Base-by-base conservation (phyloP, 2,113 vertebrate genomes). In the Lontra canadensis region DNA sequence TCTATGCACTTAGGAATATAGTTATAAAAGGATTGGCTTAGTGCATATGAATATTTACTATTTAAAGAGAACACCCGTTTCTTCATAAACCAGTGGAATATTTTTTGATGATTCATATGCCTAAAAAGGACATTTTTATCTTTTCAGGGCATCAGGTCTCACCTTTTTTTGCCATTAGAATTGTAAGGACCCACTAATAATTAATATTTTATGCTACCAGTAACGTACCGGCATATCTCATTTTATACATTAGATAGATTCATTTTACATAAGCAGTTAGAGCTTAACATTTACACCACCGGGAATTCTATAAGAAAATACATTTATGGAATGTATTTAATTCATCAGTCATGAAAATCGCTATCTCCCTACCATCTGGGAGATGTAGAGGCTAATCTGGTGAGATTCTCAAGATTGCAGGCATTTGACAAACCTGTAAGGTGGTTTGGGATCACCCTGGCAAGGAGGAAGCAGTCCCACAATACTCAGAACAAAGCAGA, bases 11-110 rank as follows among this genome's bases (percentile, higher is more conserved):
- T 85, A 57, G 74, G 92, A 97, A 95, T 92, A 90, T 59, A 84
- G 52, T 71, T 97, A 94, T 76, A 87, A 92, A 97, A 97, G 76
- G 69, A 80, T 36, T 90, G 79, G 47, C 63, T 96, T 95, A 79
- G 61, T 96, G 34, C 39, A 55, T 80, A 81, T 59, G 89, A 97
- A 85, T 92, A 96, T 96, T 93, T 97, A 96, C 87, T 97, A 89
- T 83, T 88, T 93, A 15, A 82, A 93, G 97, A 94, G 39, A 97
- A 89, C 59, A 71, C 4, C 8, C 42, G 49, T 94, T 86, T 95
- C 78, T 97, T 92, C 42, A 76, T 67, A 96, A 94, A 95, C 42
- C 71, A 96, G 55, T 21, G 4, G 90, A 91, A 81, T 88, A 20
- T 31, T 65, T 92, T 93, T 90, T 85, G 9, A 89, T 92, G 96